Evolutionary conservation across 2,888 invertebrate genomes (phyloP).

Genomic region (Hydriomena furcata): DNA sequence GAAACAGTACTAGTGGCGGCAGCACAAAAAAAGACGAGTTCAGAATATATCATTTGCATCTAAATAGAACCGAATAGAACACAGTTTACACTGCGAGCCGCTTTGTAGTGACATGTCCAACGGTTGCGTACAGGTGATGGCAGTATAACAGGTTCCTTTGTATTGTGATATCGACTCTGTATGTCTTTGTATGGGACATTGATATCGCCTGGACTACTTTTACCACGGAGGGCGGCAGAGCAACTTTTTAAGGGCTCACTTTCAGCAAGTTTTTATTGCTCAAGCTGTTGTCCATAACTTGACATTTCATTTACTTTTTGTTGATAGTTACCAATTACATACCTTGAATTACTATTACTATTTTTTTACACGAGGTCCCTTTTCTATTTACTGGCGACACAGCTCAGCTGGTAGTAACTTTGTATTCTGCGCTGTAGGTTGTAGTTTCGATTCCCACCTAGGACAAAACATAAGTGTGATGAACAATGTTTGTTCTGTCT

Average conservation of each 20-base stretch:
- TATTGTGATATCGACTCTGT: conserved; percentile 56
- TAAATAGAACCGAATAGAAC: background rate
- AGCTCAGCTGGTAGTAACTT: too few relatives aligned
- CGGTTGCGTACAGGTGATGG: conserved; percentile 67
- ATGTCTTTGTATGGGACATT: conserved; percentile 26
- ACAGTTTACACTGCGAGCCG: conserved; percentile 1
- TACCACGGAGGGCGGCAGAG: conserved; percentile 37
- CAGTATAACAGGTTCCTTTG: conserved; percentile 63
- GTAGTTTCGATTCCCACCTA: too few relatives aligned
- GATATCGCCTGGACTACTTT: conserved; percentile 51
- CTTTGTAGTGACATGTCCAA: conserved; percentile 26
- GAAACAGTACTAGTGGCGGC: too few relatives aligned
- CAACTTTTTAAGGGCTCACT: conserved; percentile 22
- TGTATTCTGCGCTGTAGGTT: too few relatives aligned
- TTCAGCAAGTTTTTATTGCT: conserved; percentile 28
- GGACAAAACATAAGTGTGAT: too few relatives aligned
- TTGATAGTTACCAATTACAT: background rate
- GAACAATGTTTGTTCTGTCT: too few relatives aligned
- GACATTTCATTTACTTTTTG: conserved; percentile 1
- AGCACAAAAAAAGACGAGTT: too few relatives aligned
- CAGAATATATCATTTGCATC: too few relatives aligned
- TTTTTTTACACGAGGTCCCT: too few relatives aligned
- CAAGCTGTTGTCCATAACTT: conserved; percentile 21
- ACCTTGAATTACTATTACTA: background rate
- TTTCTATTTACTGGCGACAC: too few relatives aligned